These are phyloP conservation scores for Eumaeus atala DNA, from an alignment of 1,140 invertebrate species.

Conservation along the genomic window DNA sequence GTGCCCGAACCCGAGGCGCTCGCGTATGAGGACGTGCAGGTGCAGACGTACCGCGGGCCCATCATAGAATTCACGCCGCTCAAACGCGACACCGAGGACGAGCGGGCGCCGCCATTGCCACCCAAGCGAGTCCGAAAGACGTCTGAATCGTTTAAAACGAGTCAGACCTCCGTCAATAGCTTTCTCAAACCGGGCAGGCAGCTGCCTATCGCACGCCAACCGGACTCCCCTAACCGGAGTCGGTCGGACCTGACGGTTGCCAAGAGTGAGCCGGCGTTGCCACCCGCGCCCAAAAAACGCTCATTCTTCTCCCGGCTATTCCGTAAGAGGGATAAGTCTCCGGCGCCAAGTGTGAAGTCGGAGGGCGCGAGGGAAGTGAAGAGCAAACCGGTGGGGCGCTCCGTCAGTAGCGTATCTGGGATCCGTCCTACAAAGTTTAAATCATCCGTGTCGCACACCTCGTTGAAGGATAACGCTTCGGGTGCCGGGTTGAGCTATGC, in stretches of 20 bases:
- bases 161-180: slow-evolving; percentile 57
- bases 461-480: slow-evolving; percentile 60
- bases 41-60: slow-evolving; percentile 65
- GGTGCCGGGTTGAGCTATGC: slow-evolving; percentile 58
- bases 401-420: slow-evolving; percentile 75
- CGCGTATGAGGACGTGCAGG: slow-evolving; percentile 75
- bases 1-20: slow-evolving; percentile 57
- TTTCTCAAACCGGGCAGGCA: slow-evolving; percentile 52
- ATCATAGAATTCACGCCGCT: slow-evolving; percentile 68
- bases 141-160: slow-evolving; percentile 50
- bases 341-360: slow-evolving; percentile 52
- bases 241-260: slow-evolving; percentile 35
- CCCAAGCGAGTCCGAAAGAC: slow-evolving; percentile 85
- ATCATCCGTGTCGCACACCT: slow-evolving; percentile 54
- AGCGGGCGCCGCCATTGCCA: slow-evolving; percentile 83
- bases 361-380: slow-evolving; percentile 41
- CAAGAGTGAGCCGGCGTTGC: slow-evolving; percentile 52
- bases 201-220: slow-evolving; percentile 44
- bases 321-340: slow-evolving; percentile 61
- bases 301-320: slow-evolving; percentile 68
- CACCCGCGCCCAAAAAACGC: slow-evolving; percentile 61
- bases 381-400: slow-evolving; percentile 69
- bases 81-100: slow-evolving; percentile 75
- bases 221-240: slow-evolving; percentile 24
- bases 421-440: slow-evolving; percentile 66